Percentiles rank a stretch among this genome's conserved stretches.
Conservation (phyloP, 2,888 invertebrate species). For the Phasia obesa region DNA sequence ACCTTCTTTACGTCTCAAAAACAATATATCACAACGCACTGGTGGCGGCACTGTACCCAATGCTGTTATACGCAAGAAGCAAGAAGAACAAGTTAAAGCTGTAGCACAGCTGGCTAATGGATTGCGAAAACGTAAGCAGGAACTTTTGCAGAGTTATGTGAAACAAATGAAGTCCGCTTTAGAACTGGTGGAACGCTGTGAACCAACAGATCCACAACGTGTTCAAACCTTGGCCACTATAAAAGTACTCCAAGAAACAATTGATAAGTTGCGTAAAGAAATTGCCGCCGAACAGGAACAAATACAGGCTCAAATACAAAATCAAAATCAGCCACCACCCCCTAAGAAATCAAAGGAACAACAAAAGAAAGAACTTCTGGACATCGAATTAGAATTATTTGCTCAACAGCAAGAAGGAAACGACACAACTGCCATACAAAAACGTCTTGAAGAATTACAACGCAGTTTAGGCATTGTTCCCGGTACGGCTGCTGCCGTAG, state of each 20-base stretch:
- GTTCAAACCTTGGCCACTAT: slow-evolving; percentile 90
- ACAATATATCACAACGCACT: slow-evolving; percentile 81
- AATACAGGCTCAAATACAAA: slow-evolving; percentile 81
- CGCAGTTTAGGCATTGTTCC: slow-evolving; percentile 79
- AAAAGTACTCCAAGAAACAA: slow-evolving; percentile 91
- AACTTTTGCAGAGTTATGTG: slow-evolving; percentile 93
- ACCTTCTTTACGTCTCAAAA: slow-evolving; percentile 82
- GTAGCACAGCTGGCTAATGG: slow-evolving; percentile 90
- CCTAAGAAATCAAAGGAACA: slow-evolving; percentile 89
- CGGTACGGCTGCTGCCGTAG: slow-evolving; percentile 58
- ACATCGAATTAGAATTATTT: slow-evolving; percentile 95
- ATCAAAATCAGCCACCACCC: slow-evolving; percentile 75
- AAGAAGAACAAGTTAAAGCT: slow-evolving; percentile 89
- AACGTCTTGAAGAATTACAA: slow-evolving; percentile 88
- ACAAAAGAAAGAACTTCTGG: slow-evolving; percentile 93
- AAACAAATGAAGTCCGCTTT: slow-evolving; percentile 93
- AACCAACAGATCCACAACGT: slow-evolving; percentile 88
- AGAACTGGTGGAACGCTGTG: slow-evolving; percentile 90
- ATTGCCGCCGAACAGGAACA: slow-evolving; percentile 82
- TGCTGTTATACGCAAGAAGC: slow-evolving; percentile 88
- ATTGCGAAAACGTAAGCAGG: slow-evolving; percentile 92
- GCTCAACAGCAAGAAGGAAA: slow-evolving; percentile 93
- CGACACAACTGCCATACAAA: slow-evolving; percentile 91
- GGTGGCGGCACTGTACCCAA: slow-evolving; percentile 84
- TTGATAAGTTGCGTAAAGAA: slow-evolving; percentile 85